phyloP scores from a whole-genome alignment of 2,113 vertebrate species.

The Andinoacara biseriatus region DNA sequence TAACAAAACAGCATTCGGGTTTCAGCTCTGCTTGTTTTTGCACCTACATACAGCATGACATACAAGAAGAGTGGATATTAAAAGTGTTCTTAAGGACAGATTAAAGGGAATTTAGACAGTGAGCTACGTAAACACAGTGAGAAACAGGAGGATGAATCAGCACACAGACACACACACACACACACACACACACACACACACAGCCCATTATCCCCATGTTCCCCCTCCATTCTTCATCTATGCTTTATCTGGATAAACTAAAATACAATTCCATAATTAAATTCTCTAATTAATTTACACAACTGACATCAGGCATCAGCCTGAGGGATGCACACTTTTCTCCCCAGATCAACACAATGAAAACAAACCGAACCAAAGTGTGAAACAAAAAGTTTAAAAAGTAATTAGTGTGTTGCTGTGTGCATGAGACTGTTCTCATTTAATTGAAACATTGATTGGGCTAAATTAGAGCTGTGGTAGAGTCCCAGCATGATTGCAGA shows the following conservation, averaged over 20 bases:
- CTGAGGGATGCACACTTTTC: constrained; percentile 1
- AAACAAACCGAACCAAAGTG: constrained; percentile 37
- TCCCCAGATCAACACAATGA: neutral
- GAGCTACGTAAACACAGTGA: neutral
- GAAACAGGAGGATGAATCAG: neutral
- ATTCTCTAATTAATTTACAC: constrained; percentile 52
- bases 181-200: neutral
- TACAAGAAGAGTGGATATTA: neutral
- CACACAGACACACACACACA: neutral
- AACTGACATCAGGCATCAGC: constrained; percentile 14
- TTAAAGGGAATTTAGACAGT: neutral
- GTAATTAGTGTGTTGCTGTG: constrained; percentile 48
- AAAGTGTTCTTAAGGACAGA: neutral
- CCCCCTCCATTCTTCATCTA: neutral
- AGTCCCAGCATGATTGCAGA: constrained; percentile 32
- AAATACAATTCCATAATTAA: constrained; percentile 48
- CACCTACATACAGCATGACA: neutral
- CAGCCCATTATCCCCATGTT: neutral
- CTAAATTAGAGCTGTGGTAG: constrained; percentile 34
- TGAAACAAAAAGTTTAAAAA: constrained; percentile 43
- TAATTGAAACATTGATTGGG: constrained; percentile 52
- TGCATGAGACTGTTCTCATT: constrained; percentile 30
- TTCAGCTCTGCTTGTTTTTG: neutral
- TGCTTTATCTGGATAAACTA: constrained; percentile 35
- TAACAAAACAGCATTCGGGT: neutral